phyloP scores from a whole-genome alignment of 2,797 vertebrate genomes.

The Odontamblyopus rebecca region DNA sequence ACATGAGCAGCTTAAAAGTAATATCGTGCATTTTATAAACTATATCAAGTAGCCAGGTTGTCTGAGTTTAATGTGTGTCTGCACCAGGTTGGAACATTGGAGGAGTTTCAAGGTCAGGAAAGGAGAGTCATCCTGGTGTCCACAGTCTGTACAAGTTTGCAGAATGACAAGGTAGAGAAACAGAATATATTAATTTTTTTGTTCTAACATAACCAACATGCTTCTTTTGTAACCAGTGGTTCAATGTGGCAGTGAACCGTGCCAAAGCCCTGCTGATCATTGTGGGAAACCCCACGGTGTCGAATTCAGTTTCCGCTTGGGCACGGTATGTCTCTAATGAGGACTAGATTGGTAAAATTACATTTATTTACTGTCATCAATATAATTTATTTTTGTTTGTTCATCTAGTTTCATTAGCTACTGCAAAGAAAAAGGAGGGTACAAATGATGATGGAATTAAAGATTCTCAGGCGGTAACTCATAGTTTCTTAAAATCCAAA shows the following conservation, averaged over 20 bases:
- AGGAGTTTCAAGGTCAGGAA: slow-evolving; percentile 96
- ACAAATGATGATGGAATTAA: slow-evolving; percentile 6
- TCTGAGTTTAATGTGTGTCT: background rate
- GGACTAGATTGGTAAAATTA: background rate
- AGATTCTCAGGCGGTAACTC: background rate
- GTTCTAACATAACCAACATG: background rate
- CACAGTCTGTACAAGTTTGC: slow-evolving; percentile 88
- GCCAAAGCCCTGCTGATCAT: slow-evolving; percentile 90
- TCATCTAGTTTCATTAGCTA: slow-evolving; percentile 72
- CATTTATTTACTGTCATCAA: background rate
- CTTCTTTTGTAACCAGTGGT: slow-evolving; percentile 74
- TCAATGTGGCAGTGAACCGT: slow-evolving; percentile 93
- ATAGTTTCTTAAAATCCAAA: background rate
- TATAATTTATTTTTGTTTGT: background rate
- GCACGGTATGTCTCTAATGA: slow-evolving; percentile 63
- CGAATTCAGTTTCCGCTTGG: slow-evolving; percentile 82
- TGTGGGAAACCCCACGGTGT: slow-evolving; percentile 87
- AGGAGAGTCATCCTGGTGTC: slow-evolving; percentile 88
- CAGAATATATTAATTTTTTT: too few relatives aligned
- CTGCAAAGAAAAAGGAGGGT: slow-evolving; percentile 63
- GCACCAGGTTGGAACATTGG: slow-evolving; percentile 90
- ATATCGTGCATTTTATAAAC: background rate
- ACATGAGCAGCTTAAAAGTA: slow-evolving; percentile 84
- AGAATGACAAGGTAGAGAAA: slow-evolving; percentile 84
- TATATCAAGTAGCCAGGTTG: background rate